Base-by-base conservation (phyloP, 2,888 invertebrate genomes). In the Azorinus chamasolen region DNA sequence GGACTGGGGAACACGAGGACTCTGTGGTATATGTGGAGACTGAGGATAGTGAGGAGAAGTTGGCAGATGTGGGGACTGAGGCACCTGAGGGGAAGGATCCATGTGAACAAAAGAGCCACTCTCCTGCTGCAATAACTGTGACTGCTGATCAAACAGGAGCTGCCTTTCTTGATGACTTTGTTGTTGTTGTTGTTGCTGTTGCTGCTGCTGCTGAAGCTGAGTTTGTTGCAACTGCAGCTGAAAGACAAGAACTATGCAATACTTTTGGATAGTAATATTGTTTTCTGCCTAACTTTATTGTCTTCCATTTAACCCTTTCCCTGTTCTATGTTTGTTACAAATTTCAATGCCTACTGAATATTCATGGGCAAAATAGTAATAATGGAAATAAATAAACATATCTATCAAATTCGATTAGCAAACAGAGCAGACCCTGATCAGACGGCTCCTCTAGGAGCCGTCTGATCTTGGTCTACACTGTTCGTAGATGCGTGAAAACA, bases 121-220 rank as follows among this genome's bases (percentile, higher is more conserved):
- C 10, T 62, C 54, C 32, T 57, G 61, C 48, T 71, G 74, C 22
- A 75, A 70, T 10, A 75, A 73, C 18, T 66, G 61, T 32, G 65
- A 70, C 22, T 76, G 70, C 51, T 79, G 69, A 43, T 55, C 70
- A 46, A 73, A 20, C 66, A 79, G 75, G 50, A 83, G 81, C 43
- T 82, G 66, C 48, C 82, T 80, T 32, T 77, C 64, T 20, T 83
- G 75, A 25, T 82, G 64, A 54, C 79, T 72, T 18, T 74, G 48
- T 39, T 82, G 82, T 8, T 74, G 71, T 59, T 86, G 85, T 51
- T 77, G 79, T n/a, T 69, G 65, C 57, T 83, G 84, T 46, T 84
- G 82, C 59, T 83, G 83, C 59, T 83, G 83, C 43, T 84, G 78
- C 41, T 85, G 87, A 32, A 78, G 76, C 48, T 79, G 79, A 22